phyloP scores from a whole-genome alignment of 2,888 invertebrate species.

The Tiliacea aurago region DNA sequence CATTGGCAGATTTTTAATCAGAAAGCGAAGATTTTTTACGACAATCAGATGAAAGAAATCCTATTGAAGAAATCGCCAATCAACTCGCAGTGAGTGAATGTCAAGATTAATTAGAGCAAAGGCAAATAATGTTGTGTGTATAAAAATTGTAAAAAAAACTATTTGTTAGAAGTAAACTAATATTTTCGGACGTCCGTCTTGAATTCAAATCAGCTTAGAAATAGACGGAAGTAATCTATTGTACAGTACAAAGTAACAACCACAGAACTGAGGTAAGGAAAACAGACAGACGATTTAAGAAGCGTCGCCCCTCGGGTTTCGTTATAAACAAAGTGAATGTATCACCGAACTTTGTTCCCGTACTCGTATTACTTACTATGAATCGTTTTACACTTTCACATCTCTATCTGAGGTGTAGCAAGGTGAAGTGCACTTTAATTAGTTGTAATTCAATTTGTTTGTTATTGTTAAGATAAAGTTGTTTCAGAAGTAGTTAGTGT shows the following conservation, averaged over 20 bases:
- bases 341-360: constrained; percentile 58
- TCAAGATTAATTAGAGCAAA: background rate
- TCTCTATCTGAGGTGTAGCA: constrained; percentile 13
- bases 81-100: background rate
- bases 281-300: constrained; percentile 59
- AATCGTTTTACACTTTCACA: constrained; percentile 54
- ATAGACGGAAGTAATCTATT: constrained; percentile 18
- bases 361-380: constrained; percentile 49
- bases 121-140: too few relatives aligned
- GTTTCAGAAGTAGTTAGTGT: background rate
- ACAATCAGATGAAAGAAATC: background rate
- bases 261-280: constrained; percentile 28
- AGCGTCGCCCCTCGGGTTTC: constrained; percentile 54
- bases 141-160: background rate
- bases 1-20: background rate
- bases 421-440: constrained; percentile 14
- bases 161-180: background rate
- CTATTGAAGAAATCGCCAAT: background rate
- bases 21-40: too few relatives aligned
- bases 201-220: constrained; percentile 40
- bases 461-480: background rate
- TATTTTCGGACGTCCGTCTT: background rate
- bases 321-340: constrained; percentile 70
- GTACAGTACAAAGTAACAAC: constrained; percentile 17
- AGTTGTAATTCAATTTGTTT: constrained; percentile 11